These are phyloP conservation scores for Sander lucioperca DNA, from an alignment of 2,113 vertebrate genomes.

Conservation along the genomic window DNA sequence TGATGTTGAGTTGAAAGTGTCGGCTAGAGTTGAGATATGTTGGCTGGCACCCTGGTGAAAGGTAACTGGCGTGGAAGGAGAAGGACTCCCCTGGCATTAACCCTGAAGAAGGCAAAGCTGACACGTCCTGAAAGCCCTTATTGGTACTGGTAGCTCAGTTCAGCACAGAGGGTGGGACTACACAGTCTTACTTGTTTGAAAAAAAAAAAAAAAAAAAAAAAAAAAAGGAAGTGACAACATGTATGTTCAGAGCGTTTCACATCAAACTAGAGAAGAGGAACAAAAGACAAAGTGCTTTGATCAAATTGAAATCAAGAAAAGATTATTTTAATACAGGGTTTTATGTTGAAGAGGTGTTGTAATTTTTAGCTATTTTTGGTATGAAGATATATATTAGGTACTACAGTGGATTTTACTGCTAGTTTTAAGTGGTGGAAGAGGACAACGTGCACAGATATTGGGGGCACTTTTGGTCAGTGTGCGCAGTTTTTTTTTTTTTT, in stretches of 20 bases:
- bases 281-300: slow-evolving; percentile 67
- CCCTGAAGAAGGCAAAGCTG: slow-evolving; percentile 68
- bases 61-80: slow-evolving; percentile 28
- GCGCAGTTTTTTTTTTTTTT: slow-evolving; percentile 36
- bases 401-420: slow-evolving; percentile 76
- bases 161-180: slow-evolving; percentile 54
- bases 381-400: slow-evolving; percentile 84
- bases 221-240: slow-evolving; percentile 6
- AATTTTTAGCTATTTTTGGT: slow-evolving; percentile 75
- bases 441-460: slow-evolving; percentile 60
- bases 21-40: slow-evolving; percentile 43
- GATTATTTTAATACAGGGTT: slow-evolving; percentile 83
- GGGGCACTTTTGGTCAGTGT: slow-evolving; percentile 45
- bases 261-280: slow-evolving; percentile 54
- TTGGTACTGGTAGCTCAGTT: slow-evolving; percentile 64
- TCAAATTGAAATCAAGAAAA: slow-evolving; percentile 66
- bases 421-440: slow-evolving; percentile 70
- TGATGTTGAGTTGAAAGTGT: slow-evolving; percentile 58
- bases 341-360: slow-evolving; percentile 73
- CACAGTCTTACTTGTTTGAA: slow-evolving; percentile 49
- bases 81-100: slow-evolving; percentile 49
- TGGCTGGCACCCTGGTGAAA: slow-evolving; percentile 37
- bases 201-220: background rate
- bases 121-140: slow-evolving; percentile 53
- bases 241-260: slow-evolving; percentile 53